Base-by-base conservation (phyloP, 2,797 vertebrate genomes). In the Tokudaia tokunoshimensis region DNA sequence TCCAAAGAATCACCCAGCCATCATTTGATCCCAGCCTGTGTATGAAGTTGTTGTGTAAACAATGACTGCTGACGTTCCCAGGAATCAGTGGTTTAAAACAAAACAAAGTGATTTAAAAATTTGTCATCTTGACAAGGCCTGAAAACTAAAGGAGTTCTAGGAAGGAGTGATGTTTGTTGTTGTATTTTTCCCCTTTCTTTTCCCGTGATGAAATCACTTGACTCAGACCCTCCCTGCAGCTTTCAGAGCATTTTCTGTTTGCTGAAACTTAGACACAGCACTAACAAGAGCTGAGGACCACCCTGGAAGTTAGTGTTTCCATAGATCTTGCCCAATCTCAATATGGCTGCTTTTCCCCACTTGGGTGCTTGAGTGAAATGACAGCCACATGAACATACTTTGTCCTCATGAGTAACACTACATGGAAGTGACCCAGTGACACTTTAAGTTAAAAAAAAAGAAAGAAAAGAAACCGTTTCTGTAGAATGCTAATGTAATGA, bases 401-500 rank as follows among this genome's bases (percentile, higher is more conserved):
- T 81, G n/a, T 63, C 86, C 63, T 74, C 78, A 92, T 83, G 93
- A 89, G 92, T 63, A 67, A 47, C 87, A 74, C 3, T 52, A 87
- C 55, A 93, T 79, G 89, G 34, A 96, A 96, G 93, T 65, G 81
- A 91, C 44, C 90, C 86, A 96, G 92, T 81, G 84, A 91, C 44
- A 85, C 86, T 82, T 86, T 92, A 90, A 96, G 76, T 59, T 83
- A 29, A 6, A 44, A 74, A 57, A 14, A 88, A 34, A 52, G 10
- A 17, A 47, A 19, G 44, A 7, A 67, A 55, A 87, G 15, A 61
- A 59, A 19, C 44, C 29, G 65, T 95, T 61, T 11, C 67, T 95
- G 76, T 93, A 91, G 79, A 96, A 41, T 89, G 94, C 80, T 97
- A 65, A 6, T 44, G 79, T 95, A 95, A 98, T 97, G 74, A 96